Conservation (phyloP, 2,113 vertebrate species). For the Phylloscopus trochilus region DNA sequence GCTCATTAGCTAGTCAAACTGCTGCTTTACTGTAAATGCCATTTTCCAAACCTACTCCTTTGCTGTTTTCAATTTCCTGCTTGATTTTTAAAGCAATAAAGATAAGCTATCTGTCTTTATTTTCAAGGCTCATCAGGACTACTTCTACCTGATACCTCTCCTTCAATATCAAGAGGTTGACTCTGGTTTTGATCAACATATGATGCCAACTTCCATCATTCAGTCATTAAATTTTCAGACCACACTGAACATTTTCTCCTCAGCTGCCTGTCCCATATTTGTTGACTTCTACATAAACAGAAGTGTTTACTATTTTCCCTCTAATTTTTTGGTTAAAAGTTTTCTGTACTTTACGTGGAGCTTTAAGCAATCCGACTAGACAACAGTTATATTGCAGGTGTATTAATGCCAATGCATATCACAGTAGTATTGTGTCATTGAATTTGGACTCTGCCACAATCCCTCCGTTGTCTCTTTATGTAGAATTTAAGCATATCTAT, state of each 20-base stretch:
- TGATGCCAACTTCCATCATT: constrained; percentile 1
- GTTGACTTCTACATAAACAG: neutral
- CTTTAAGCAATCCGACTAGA: neutral
- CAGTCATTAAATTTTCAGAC: neutral
- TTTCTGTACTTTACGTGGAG: neutral
- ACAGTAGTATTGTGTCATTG: neutral
- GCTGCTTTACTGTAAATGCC: neutral
- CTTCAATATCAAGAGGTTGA: constrained; percentile 7
- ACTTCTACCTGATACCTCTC: constrained; percentile 11
- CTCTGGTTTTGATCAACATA: constrained; percentile 21
- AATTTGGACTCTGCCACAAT: neutral
- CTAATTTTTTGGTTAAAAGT: neutral
- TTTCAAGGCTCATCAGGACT: constrained; percentile 31
- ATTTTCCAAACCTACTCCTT: neutral
- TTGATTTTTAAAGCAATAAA: constrained; percentile 27
- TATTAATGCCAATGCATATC: neutral
- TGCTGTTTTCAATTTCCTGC: neutral
- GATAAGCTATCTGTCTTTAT: constrained; percentile 33
- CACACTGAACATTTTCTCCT: neutral
- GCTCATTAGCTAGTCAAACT: neutral
- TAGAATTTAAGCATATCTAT: neutral
- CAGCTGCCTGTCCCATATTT: neutral
- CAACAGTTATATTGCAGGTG: neutral
- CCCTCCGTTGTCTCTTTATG: neutral
- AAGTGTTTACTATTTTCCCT: neutral